Conservation (phyloP, 2,113 vertebrate species). For the Cyprinodon tularosa region DNA sequence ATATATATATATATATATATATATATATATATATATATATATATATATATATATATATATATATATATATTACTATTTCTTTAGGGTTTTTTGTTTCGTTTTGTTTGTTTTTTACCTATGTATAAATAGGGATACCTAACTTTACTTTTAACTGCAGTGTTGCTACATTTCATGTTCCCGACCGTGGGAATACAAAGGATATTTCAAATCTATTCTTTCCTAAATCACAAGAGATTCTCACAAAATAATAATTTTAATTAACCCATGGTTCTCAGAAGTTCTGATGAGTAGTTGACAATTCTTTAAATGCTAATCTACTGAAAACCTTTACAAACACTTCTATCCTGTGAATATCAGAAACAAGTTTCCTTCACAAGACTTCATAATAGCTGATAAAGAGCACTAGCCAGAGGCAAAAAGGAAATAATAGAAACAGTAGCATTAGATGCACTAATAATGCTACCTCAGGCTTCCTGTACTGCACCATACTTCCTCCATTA, state of each 20-base stretch:
- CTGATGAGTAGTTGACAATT: slow-evolving; percentile 39
- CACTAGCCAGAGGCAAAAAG: slow-evolving; percentile 23
- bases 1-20: too few relatives aligned
- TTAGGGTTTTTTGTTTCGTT: too few relatives aligned
- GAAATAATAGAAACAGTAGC: slow-evolving; percentile 18
- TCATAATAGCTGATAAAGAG: slow-evolving; percentile 34
- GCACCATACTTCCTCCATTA: slow-evolving; percentile 45
- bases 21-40: too few relatives aligned
- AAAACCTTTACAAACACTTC: slow-evolving; percentile 30
- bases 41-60: too few relatives aligned
- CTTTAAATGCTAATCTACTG: slow-evolving; percentile 28
- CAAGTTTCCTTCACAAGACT: slow-evolving; percentile 19
- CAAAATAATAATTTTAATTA: slow-evolving; percentile 34
- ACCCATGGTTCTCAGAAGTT: slow-evolving; percentile 27
- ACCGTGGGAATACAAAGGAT: too few relatives aligned
- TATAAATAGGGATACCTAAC: too few relatives aligned
- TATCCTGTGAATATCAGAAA: slow-evolving; percentile 42
- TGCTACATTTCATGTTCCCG: too few relatives aligned
- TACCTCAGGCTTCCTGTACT: slow-evolving; percentile 35
- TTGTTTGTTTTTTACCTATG: too few relatives aligned
- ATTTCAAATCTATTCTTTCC: not conserved
- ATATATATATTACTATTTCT: too few relatives aligned
- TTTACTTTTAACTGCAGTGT: too few relatives aligned
- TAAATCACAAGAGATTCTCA: slow-evolving; percentile 13
- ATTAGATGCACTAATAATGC: slow-evolving; percentile 30